Base-by-base conservation (phyloP, 2,113 vertebrate species). In the Brachypteracias leptosomus region DNA sequence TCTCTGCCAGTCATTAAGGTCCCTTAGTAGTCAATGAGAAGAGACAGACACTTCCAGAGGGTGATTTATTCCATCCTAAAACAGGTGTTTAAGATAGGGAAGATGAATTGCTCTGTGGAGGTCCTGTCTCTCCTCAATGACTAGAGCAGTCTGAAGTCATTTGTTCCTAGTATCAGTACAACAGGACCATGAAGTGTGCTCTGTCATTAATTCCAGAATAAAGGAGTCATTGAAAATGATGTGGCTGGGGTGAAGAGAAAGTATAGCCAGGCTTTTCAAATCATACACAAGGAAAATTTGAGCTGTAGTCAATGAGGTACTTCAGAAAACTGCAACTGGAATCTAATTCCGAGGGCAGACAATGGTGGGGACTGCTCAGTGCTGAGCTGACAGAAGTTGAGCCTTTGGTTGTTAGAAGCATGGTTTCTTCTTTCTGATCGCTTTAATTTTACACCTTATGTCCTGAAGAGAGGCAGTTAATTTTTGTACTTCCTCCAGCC, bases 391-490 rank as follows among this genome's bases (percentile, higher is more conserved):
- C 65, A 86, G 92, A 95, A 95, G 83, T n/a, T 66, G 68, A 93
- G 72, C 88, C 86, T 90, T 95, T 97, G 94, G 85, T 79, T 89
- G 72, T 77, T 55, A 54, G 14, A 93, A 93, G 51, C 0, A 0
- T 71, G 54, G 66, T 52, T 94, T 97, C 92, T 76, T 90, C 96
- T 83, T 93, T 95, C 82, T 95, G 82, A 93, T 93, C 1, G 13
- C 95, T 97, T 94, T 94, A 96, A 96, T 96, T 96, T 95, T 90
- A 74, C 65, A 86, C 86, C 83, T 94, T 95, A n/a, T 89, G 59
- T 59, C 90, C 86, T 86, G 89, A 96, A 92, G 90, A 94, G 94
- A 90, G 59, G 47, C 52, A 90, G 76, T 89, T 95, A 95, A 95
- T 95, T 93, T 93, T 91, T 93, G 52, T 71, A 93, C 92, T 97